Percentiles rank a stretch among this genome's conserved stretches.
Conservation (phyloP, 2,113 vertebrate genomes). For the Pseudopodoces humilis region DNA sequence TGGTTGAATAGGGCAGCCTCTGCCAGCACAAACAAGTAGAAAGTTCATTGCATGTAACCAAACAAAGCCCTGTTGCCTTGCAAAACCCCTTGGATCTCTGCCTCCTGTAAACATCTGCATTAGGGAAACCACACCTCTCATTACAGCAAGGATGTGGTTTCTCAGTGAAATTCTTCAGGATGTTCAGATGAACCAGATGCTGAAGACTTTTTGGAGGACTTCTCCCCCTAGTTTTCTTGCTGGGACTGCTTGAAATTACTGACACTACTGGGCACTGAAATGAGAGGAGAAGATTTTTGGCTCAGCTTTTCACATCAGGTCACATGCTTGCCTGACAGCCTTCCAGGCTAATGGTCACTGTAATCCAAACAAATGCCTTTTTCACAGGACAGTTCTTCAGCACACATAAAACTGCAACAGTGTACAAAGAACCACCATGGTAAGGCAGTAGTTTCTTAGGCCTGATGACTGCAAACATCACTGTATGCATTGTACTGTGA, state of each 20-base stretch:
- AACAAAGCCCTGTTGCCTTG: neutral
- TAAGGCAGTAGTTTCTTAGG: neutral
- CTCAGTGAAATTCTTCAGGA: neutral
- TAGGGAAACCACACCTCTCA: neutral
- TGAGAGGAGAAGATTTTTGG: neutral
- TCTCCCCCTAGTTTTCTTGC: neutral
- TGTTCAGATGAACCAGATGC: neutral
- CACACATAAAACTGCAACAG: neutral
- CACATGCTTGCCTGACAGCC: neutral
- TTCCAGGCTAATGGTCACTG: neutral
- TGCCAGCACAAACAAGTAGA: neutral
- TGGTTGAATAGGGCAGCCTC: neutral
- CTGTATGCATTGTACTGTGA: neutral
- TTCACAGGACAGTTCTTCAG: neutral
- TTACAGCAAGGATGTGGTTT: neutral
- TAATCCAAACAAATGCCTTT: neutral
- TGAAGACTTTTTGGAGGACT: neutral
- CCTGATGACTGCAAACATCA: neutral
- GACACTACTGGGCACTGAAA: neutral
- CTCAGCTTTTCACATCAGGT: neutral
- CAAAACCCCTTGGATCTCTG: neutral
- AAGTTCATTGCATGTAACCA: neutral
- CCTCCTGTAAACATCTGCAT: neutral
- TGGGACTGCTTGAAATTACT: neutral
- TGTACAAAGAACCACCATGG: neutral